Evolutionary conservation across 2,113 vertebrate genomes (phyloP).

Genomic region (Oryzias celebensis): DNA sequence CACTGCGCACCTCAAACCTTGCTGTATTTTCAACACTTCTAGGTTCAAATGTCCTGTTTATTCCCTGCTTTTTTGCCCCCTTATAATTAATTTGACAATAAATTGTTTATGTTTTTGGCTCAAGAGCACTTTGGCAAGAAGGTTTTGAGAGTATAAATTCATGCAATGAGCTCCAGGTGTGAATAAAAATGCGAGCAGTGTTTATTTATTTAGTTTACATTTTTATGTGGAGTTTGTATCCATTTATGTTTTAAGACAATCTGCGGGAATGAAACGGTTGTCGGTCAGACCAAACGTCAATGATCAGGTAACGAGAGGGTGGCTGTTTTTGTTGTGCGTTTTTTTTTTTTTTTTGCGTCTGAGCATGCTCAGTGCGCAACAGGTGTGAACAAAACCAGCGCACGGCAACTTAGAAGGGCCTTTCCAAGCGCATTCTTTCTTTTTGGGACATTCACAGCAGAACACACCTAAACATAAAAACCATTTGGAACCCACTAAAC

Average conservation of each 20-base stretch:
- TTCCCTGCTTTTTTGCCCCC: not conserved
- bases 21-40: no score
- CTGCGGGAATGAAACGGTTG: no score
- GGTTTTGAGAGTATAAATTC: not conserved
- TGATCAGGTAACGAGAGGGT: no score
- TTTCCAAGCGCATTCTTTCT: not conserved
- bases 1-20: no score
- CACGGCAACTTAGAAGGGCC: not conserved
- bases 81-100: not conserved
- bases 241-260: no score
- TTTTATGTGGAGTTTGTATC: no score
- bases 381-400: conserved; percentile 38
- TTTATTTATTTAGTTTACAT: no score
- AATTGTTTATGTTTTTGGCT: not conserved
- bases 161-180: not conserved
- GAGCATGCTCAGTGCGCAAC: conserved; percentile 49
- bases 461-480: no score
- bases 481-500: no score
- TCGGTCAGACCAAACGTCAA: no score
- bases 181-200: not conserved
- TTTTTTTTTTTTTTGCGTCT: not conserved
- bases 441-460: not conserved
- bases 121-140: conserved; percentile 8
- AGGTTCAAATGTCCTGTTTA: no score
- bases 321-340: no score